These are phyloP conservation scores for Dendrophyllia cribrosa DNA, from an alignment of 64 coral and sea anemone genomes.

Conservation along the genomic window DNA sequence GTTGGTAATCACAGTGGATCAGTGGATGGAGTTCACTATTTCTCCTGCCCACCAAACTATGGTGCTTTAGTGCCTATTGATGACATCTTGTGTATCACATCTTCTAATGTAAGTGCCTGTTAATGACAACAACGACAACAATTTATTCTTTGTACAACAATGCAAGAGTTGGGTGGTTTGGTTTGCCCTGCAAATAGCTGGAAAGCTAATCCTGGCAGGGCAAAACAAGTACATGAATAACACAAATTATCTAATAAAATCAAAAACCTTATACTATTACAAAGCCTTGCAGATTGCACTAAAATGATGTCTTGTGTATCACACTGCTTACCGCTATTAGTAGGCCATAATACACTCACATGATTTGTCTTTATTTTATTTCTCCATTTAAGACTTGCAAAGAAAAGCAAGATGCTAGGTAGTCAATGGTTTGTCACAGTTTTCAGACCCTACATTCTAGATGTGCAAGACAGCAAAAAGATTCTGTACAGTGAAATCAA, in stretches of 20 bases:
- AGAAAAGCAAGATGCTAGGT: background rate
- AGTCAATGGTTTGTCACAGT: background rate
- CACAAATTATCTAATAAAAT: too few species aligned
- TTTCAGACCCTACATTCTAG: background rate
- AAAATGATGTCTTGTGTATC: too few species aligned
- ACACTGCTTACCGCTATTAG: too few species aligned
- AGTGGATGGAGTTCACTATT: constrained; percentile 37
- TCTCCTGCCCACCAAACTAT: constrained; percentile 42
- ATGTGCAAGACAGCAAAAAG: background rate
- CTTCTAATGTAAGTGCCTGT: constrained; percentile 2
- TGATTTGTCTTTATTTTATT: background rate
- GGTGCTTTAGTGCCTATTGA: constrained; percentile 18
- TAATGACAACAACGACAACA: too few species aligned
- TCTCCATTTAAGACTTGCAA: background rate
- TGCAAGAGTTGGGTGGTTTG: too few species aligned
- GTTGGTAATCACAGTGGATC: constrained; percentile 40
- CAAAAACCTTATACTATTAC: too few species aligned
- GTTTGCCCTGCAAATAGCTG: too few species aligned
- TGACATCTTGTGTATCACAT: constrained; percentile 27
- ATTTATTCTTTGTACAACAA: too few species aligned
- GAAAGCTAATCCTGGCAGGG: too few species aligned
- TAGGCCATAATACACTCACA: too few species aligned
- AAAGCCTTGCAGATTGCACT: too few species aligned
- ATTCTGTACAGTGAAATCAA: background rate
- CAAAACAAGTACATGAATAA: too few species aligned